Conservation (phyloP, 2,797 vertebrate genomes). For the Furcifer pardalis region DNA sequence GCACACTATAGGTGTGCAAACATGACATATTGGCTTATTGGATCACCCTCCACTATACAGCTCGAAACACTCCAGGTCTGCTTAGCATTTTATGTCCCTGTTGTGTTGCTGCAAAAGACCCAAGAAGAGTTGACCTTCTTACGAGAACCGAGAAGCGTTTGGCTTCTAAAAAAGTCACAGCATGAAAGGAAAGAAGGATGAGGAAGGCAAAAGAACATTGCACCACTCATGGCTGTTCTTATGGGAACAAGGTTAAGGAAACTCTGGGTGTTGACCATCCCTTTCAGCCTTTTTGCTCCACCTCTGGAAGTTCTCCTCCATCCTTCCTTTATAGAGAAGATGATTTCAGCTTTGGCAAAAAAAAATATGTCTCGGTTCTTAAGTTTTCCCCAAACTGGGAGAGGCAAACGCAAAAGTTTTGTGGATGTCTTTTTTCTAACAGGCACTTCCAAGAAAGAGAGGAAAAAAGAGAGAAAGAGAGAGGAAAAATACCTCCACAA, state of each 20-base stretch:
- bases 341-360: not conserved
- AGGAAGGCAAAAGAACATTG: not conserved
- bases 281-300: no score
- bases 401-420: not conserved
- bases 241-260: not conserved
- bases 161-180: not conserved
- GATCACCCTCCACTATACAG: no score
- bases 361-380: no score
- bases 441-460: no score
- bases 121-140: no score
- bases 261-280: no score
- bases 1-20: not conserved
- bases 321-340: not conserved
- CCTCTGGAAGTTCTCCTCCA: not conserved
- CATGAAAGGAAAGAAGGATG: not conserved
- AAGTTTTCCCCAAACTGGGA: no score
- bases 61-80: no score
- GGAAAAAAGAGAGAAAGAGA: not conserved
- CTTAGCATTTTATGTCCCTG: no score
- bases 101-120: no score
- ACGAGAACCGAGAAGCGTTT: not conserved
- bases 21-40: not conserved
- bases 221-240: no score
- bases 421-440: not conserved
- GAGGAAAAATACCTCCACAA: no score